Conservation (phyloP, 2,113 vertebrate genomes). For the Seriola dumerili region DNA sequence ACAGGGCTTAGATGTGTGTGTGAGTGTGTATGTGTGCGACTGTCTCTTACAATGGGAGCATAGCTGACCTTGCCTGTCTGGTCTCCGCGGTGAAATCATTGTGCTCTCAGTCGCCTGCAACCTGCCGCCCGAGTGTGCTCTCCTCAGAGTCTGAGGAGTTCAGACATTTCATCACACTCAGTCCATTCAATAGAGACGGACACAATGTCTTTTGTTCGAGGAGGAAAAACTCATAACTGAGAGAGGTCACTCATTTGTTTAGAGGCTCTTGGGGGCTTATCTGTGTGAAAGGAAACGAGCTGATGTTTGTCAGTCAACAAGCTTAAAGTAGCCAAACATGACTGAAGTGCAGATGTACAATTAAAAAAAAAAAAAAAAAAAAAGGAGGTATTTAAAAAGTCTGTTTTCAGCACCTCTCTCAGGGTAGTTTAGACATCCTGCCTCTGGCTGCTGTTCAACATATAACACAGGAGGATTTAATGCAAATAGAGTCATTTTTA, state of each 20-base stretch:
- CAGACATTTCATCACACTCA: constrained; percentile 68
- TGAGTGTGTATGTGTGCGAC: constrained; percentile 13
- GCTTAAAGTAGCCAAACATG: neutral
- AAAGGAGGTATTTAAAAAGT: neutral
- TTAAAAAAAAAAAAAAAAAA: neutral
- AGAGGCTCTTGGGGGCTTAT: constrained; percentile 32
- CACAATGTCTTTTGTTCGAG: constrained; percentile 65
- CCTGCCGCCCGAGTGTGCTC: constrained; percentile 42
- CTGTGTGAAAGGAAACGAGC: constrained; percentile 47
- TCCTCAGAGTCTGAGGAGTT: constrained; percentile 34
- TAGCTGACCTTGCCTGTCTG: constrained; percentile 65
- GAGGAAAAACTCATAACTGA: constrained; percentile 55
- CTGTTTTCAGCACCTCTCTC: neutral
- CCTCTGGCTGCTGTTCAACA: neutral
- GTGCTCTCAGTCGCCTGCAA: constrained; percentile 33
- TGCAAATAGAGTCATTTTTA: neutral
- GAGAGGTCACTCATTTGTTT: constrained; percentile 55
- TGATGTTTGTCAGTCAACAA: constrained; percentile 56
- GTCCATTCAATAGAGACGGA: constrained; percentile 14
- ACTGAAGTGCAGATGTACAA: constrained; percentile 19
- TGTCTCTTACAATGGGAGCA: constrained; percentile 31
- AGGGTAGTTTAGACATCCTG: constrained; percentile 16
- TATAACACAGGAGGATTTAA: neutral
- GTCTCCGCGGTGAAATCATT: constrained; percentile 73
- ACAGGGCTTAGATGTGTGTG: neutral